These are phyloP conservation scores for Epizoanthus scotinus DNA, from an alignment of 92 coral and sea anemone genomes.

Conservation along the genomic window DNA sequence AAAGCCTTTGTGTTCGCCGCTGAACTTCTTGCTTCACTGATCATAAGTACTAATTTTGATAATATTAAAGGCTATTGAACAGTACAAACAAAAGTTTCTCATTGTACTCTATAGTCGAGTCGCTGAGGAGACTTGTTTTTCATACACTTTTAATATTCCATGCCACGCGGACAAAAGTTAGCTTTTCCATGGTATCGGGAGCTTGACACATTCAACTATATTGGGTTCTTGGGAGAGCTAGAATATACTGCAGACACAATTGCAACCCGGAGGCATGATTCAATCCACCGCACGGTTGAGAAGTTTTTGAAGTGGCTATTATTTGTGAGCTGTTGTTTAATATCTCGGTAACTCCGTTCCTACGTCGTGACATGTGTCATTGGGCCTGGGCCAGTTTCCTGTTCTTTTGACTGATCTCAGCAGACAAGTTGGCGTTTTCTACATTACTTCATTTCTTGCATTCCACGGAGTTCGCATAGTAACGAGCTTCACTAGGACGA, in stretches of 20 bases:
- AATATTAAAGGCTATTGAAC: slow-evolving; percentile 15
- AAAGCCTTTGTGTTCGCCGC: neutral
- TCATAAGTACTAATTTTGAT: slow-evolving; percentile 4
- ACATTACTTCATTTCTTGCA: slow-evolving; percentile 32
- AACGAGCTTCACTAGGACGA: slow-evolving; percentile 9
- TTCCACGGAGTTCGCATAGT: slow-evolving; percentile 15
- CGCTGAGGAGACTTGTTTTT: neutral
- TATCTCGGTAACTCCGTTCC: slow-evolving; percentile 10
- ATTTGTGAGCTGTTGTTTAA: slow-evolving; percentile 9
- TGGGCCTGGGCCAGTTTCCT: slow-evolving; percentile 25
- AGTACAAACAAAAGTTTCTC: slow-evolving; percentile 12
- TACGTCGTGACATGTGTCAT: slow-evolving; percentile 27
- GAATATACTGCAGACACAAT: neutral
- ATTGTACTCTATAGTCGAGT: slow-evolving; percentile 4
- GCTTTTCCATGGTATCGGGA: neutral
- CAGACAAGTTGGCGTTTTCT: slow-evolving; percentile 7
- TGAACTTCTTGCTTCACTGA: slow-evolving; percentile 13
- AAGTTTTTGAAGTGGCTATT: slow-evolving; percentile 6
- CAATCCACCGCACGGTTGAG: slow-evolving; percentile 1
- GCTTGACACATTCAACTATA: slow-evolving; percentile 2
- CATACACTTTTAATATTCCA: neutral
- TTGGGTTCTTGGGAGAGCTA: neutral
- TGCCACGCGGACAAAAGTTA: neutral
- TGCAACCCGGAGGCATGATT: slow-evolving; percentile 3
- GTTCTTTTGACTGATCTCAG: slow-evolving; percentile 35